Evolutionary conservation across 2,113 vertebrate genomes (phyloP).

Genomic region (Cairina moschata): DNA sequence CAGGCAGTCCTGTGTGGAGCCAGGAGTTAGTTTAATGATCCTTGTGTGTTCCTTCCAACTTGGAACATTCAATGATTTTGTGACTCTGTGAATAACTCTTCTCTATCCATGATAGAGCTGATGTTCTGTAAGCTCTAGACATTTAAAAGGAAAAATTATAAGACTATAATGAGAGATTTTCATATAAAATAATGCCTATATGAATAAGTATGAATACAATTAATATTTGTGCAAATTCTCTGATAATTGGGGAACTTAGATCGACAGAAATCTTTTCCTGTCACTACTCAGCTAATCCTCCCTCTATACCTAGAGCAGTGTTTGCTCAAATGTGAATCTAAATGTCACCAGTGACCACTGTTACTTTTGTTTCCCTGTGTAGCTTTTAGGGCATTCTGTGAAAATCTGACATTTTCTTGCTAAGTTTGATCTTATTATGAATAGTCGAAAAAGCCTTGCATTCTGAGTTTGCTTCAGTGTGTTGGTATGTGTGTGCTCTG

Average conservation of each 20-base stretch:
- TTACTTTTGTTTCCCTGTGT: not conserved
- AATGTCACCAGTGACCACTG: not conserved
- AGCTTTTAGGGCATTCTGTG: not conserved
- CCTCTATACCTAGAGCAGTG: fast-evolving
- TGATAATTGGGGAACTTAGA: not conserved
- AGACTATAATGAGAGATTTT: not conserved
- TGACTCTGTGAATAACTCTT: not conserved
- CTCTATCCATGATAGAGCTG: not conserved
- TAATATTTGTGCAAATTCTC: not conserved
- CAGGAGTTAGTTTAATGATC: not conserved
- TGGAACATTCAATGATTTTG: not conserved
- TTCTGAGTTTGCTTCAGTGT: not conserved
- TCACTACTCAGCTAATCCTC: fast-evolving
- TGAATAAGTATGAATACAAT: not conserved
- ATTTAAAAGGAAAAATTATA: not conserved
- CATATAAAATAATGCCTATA: not conserved
- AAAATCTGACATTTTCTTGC: not conserved
- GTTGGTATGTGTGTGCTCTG: not conserved
- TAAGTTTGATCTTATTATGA: not conserved
- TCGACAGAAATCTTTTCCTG: not conserved
- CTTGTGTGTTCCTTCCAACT: not conserved
- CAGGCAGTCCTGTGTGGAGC: not conserved
- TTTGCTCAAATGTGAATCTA: not conserved
- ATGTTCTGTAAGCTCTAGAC: constrained; percentile 14
- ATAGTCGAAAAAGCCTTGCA: fast-evolving